A percentile compares a stretch with the other conserved stretches of the same genome.
Conservation (phyloP, 2,797 vertebrate species). For the Rhabdophis nuchalis region DNA sequence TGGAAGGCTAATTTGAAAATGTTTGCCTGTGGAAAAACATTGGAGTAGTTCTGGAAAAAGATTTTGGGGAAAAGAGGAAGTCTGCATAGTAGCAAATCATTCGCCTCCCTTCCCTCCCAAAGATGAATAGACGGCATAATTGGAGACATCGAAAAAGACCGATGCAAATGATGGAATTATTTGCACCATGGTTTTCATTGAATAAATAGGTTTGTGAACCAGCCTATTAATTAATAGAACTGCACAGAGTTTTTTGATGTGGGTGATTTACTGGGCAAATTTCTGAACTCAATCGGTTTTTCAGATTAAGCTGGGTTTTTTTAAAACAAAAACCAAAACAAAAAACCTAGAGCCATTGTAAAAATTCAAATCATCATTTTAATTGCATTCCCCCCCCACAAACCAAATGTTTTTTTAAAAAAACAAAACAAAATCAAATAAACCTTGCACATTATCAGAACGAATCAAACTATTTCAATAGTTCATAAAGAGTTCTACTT, state of each 20-base stretch:
- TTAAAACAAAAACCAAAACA: neutral
- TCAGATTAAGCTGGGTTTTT: neutral
- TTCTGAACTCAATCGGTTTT: neutral
- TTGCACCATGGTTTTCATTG: neutral
- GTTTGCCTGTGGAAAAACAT: neutral
- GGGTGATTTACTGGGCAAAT: neutral
- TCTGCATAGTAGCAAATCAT: neutral
- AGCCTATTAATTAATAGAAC: neutral
- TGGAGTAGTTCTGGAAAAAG: neutral
- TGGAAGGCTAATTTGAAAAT: neutral
- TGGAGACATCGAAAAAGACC: neutral
- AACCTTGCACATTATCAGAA: neutral
- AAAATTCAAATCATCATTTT: neutral
- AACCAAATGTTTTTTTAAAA: neutral
- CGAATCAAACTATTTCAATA: neutral
- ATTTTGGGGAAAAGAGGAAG: neutral
- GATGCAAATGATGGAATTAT: neutral
- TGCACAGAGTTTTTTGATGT: neutral
- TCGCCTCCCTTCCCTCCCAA: rapidly evolving
- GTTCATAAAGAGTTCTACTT: neutral
- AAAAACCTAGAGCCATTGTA: neutral
- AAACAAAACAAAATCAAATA: neutral
- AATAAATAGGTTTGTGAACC: neutral
- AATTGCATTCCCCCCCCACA: neutral
- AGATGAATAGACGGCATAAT: neutral